Percentiles rank a stretch among this genome's conserved stretches.
Evolutionary conservation across 2,113 vertebrate genomes (phyloP).

Genomic region (Poicephalus gulielmi): DNA sequence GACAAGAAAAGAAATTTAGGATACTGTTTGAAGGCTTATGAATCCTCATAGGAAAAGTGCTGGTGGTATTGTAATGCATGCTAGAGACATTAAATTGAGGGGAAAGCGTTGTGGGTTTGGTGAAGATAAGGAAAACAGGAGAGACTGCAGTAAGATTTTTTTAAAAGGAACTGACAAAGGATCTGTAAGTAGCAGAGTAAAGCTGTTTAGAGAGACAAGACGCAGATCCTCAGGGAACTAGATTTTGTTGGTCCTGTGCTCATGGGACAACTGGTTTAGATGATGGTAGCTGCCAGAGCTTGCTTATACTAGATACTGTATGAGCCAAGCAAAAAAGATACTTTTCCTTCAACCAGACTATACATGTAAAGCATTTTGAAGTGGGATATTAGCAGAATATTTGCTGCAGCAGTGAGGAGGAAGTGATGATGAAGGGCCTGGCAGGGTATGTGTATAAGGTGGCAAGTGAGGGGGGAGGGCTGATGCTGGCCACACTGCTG

Average conservation of each 20-base stretch:
- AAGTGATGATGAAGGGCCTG: no score
- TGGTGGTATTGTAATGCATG: not conserved
- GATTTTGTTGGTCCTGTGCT: not conserved
- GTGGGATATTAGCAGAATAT: no score
- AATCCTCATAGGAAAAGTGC: not conserved
- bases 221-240: not conserved
- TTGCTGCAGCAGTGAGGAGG: no score
- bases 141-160: not conserved
- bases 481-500: no score
- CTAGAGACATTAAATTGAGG: not conserved
- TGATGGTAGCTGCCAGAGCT: not conserved
- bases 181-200: not conserved
- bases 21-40: not conserved
- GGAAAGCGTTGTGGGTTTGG: not conserved
- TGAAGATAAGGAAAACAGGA: not conserved
- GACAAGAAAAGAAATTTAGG: not conserved
- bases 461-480: no score
- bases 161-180: not conserved
- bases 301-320: not conserved
- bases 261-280: not conserved
- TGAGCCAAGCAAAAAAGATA: not conserved
- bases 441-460: no score
- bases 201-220: not conserved
- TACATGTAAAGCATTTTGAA: no score
- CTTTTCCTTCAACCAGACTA: no score